Base-by-base conservation (phyloP, 2,888 invertebrate species). In the Theristus sp. region DNA sequence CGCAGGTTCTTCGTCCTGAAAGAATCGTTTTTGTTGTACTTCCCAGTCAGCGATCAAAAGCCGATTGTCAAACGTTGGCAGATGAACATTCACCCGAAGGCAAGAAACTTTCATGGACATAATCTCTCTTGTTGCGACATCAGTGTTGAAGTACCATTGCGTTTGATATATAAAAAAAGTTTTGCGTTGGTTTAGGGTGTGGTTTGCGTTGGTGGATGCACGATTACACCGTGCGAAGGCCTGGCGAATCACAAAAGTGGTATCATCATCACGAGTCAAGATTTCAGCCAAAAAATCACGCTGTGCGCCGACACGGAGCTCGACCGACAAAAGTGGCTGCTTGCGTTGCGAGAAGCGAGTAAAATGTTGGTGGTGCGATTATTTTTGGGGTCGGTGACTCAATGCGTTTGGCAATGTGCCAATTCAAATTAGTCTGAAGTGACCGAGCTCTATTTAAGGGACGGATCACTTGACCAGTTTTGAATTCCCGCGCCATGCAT, bases 1-100 rank as follows among this genome's bases (percentile, higher is more conserved):
- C 66, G 28, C 67, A 76, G 78, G 60, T 77, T 76, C 67, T 77
- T 77, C 64, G 66, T 77, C 13, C 69, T 78, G n/a, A 76, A 75
- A 66, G 78, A 78, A 69, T 76, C 77, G 52, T 77, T 75, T 67
- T 66, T 78, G 26, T 67, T 77, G 57, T 77, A 78, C 66, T 78
- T 77, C 65, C 66, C 73, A 55, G 74, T 73, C 46, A 69, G 66
- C 64, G 75, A 75, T 60, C 70, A 67, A 62, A 74, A 73, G 62
- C 73, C 71, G 20, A 70, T 74, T 64, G 70, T 72, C 31, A 70
- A 69, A 62, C 66, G 70, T 61, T 66, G 67, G 59, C 67, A 62
- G 58, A 70, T 75, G 60, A 75, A 74, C 64, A 69, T 73, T 30
- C 74, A 74, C 63, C 75, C 75, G 55, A 75, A 75, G 71, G 74